A percentile compares a stretch with the other conserved stretches of the same genome.
These are phyloP conservation scores for Anas capensis DNA, from an alignment of 2,797 vertebrate species.

Conservation along the genomic window DNA sequence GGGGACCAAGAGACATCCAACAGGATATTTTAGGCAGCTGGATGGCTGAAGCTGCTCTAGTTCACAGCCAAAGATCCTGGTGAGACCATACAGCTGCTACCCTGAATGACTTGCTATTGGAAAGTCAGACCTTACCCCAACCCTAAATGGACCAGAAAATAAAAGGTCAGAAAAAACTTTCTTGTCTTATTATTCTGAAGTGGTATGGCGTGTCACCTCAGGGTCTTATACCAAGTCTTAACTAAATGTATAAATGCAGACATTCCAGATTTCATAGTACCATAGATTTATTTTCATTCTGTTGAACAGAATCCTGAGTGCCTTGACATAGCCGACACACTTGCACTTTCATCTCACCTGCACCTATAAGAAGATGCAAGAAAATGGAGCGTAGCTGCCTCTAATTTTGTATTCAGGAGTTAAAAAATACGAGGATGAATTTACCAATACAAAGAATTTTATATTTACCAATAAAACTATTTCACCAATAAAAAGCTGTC, in stretches of 20 bases:
- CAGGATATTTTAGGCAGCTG: constrained; percentile 1
- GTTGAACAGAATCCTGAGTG: background rate
- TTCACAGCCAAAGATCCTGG: background rate
- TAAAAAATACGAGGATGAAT: background rate
- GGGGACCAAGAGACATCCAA: background rate
- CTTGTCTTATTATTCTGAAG: background rate
- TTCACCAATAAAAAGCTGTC: background rate
- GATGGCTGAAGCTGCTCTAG: background rate
- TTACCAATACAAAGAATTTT: no score
- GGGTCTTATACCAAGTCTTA: constrained; percentile 1
- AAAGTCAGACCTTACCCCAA: constrained; percentile 24
- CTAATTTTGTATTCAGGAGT: background rate
- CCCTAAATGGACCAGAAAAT: background rate
- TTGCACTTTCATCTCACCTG: background rate
- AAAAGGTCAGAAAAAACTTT: background rate
- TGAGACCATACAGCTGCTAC: constrained; percentile 12
- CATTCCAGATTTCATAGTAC: background rate
- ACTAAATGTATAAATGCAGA: background rate
- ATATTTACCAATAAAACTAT: no score
- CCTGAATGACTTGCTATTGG: background rate
- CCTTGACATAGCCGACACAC: rapidly evolving
- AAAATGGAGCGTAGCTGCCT: background rate
- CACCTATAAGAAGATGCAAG: background rate
- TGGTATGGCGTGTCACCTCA: background rate
- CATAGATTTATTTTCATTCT: background rate